Evolutionary conservation across 2,797 vertebrate genomes (phyloP), one percentile per base, ranked within the genome.

Genomic region (Hoplostethus atlanticus): DNA sequence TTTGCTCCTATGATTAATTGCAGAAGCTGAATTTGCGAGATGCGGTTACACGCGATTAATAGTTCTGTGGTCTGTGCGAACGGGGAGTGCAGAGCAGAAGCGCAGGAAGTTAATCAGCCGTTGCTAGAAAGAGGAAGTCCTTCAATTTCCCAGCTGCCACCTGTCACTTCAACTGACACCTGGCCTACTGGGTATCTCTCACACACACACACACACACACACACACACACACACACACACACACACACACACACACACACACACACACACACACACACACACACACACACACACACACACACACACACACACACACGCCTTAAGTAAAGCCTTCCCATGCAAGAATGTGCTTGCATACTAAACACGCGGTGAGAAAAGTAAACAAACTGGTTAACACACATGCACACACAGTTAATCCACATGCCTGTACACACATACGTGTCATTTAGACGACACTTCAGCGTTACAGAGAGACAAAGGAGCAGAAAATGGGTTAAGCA

Each of bases 121-220:
- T 76, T 88, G 66, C 83, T 87, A 70, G 84, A 85, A 86, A 66
- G 61, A 86, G 86, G 76, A 89, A 87, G 87, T 89, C 81, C 72
- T 79, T 25, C 34, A n/a, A 72, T 84, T 84, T 80, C 76, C 75
- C 84, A 88, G 73, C 80, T 78, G 78, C 80, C 89, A 90, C 84
- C 81, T 90, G 83, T 66, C 80, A 74, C 47, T 82, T 76, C 78
- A 83, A 75, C 80, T 69, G 71, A 79, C 82, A 89, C 84, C 79
- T 83, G 82, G 76, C 76, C 64, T 63, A 34, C 65, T 57, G 79
- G 66, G 63, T 64, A 51, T 28, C 31, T 71, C 64, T 64, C 54
- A 52, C 31, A 65, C 31, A 58, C 53, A 59, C 69, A 55, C 62
- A 52, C 53, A 55, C 67, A 54, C 55, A 54, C 42, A 64, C 36